phyloP scores from a whole-genome alignment of 2,113 vertebrate genomes.

The Vanacampus margaritifer region DNA sequence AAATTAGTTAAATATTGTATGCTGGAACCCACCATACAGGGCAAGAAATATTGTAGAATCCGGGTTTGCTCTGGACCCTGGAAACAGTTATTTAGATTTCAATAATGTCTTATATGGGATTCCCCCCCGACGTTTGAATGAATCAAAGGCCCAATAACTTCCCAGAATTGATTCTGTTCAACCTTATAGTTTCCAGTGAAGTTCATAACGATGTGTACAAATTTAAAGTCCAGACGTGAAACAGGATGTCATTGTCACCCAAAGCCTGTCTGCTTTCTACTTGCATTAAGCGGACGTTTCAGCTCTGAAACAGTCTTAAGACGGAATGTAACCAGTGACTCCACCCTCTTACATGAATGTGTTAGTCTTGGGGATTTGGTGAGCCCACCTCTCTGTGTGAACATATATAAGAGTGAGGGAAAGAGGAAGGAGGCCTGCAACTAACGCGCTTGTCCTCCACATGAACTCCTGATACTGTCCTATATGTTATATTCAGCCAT shows the following conservation, averaged over 20 bases:
- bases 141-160: background rate
- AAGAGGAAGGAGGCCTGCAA: conserved; percentile 34
- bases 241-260: too few species aligned
- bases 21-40: too few species aligned
- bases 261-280: background rate
- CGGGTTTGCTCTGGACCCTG: too few species aligned
- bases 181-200: background rate
- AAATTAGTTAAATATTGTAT: too few species aligned
- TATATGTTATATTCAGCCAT: conserved; percentile 61
- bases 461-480: conserved; percentile 60
- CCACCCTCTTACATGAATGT: conserved; percentile 2
- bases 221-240: background rate
- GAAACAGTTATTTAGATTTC: background rate
- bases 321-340: background rate
- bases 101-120: background rate
- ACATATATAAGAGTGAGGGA: conserved; percentile 10
- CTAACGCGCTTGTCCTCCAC: conserved; percentile 58
- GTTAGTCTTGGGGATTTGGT: conserved; percentile 28
- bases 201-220: background rate
- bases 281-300: too few species aligned
- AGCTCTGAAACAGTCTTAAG: background rate
- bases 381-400: conserved; percentile 3
- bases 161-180: too few species aligned
- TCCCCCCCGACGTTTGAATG: background rate
- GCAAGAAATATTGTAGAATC: too few species aligned